These are phyloP conservation scores for Indri indri DNA, from an alignment of 2,113 vertebrate genomes.

Conservation along the genomic window DNA sequence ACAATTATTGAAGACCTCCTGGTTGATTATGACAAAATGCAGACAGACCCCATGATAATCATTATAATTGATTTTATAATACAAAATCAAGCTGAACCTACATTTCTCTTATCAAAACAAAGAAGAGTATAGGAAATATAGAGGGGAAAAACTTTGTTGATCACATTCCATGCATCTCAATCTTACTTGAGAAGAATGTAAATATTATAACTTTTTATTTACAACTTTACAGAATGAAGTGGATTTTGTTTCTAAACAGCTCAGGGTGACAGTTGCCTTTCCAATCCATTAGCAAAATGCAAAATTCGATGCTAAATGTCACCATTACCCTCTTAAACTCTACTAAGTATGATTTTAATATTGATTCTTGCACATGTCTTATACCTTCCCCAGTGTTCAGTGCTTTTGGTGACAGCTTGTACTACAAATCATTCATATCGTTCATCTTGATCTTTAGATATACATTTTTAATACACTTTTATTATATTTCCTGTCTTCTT, in stretches of 20 bases:
- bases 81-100: conserved; percentile 71
- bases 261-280: conserved; percentile 37
- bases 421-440: conserved; percentile 57
- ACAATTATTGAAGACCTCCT: conserved; percentile 76
- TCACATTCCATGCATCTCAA: background rate
- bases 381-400: background rate
- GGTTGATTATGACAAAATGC: conserved; percentile 76
- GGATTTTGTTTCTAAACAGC: conserved; percentile 41
- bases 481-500: background rate
- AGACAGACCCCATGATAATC: conserved; percentile 77
- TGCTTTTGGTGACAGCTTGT: background rate
- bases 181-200: conserved; percentile 50
- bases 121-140: background rate
- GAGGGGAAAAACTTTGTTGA: background rate
- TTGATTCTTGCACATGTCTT: conserved; percentile 22
- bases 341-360: conserved; percentile 61
- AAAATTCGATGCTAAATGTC: conserved; percentile 15
- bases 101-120: conserved; percentile 69
- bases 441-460: conserved; percentile 37
- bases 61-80: conserved; percentile 81
- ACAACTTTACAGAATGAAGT: conserved; percentile 54
- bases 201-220: background rate
- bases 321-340: conserved; percentile 14
- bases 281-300: conserved; percentile 53
- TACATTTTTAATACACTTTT: conserved; percentile 35